A percentile compares a stretch with the other conserved stretches of the same genome.
phyloP scores from a whole-genome alignment of 1,140 invertebrate genomes.

The Anastatus disparis region DNA sequence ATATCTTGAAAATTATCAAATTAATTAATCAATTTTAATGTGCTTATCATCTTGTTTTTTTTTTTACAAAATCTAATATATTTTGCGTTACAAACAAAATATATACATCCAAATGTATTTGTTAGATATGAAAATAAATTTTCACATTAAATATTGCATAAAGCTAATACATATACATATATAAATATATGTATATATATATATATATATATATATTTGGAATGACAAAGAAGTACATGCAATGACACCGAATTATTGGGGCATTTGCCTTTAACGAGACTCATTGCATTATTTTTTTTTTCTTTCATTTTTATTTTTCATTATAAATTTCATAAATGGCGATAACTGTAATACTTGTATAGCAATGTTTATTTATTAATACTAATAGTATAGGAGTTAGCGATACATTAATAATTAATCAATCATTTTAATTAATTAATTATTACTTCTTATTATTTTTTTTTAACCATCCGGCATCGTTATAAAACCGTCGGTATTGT shows the following conservation, averaged over 20 bases:
- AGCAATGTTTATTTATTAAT: slow-evolving; percentile 7
- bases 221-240: background rate
- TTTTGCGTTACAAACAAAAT: no score
- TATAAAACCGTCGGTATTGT: slow-evolving; percentile 25
- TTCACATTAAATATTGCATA: no score
- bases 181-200: no score
- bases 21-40: no score
- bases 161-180: no score
- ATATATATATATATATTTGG: background rate
- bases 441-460: slow-evolving; percentile 15
- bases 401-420: slow-evolving; percentile 8
- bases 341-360: slow-evolving; percentile 20
- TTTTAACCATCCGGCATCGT: slow-evolving; percentile 15
- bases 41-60: no score
- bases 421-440: slow-evolving; percentile 28
- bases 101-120: no score
- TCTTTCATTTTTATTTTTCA: background rate
- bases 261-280: slow-evolving; percentile 28
- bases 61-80: no score
- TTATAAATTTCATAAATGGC: slow-evolving; percentile 27
- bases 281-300: background rate
- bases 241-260: slow-evolving; percentile 11
- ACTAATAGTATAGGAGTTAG: slow-evolving; percentile 18
- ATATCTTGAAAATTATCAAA: no score
- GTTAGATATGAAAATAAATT: no score